These are phyloP conservation scores for Orycteropus afer DNA, from an alignment of 2,113 vertebrate genomes.

Conservation along the genomic window DNA sequence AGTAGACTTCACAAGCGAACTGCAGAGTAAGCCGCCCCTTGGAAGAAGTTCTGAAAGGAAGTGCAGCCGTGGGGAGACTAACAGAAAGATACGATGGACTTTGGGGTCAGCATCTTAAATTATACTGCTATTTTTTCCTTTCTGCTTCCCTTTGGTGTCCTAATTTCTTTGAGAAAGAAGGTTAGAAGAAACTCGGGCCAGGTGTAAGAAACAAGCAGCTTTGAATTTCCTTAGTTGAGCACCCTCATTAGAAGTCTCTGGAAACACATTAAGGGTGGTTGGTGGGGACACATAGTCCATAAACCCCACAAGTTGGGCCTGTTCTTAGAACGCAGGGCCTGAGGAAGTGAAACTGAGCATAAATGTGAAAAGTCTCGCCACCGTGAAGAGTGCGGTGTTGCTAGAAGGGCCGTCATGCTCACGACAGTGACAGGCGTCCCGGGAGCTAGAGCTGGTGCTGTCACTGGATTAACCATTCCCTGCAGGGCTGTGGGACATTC, in stretches of 20 bases:
- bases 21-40: not conserved
- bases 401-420: not conserved
- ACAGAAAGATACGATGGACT: not conserved
- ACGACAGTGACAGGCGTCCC: not conserved
- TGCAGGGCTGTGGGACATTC: not conserved
- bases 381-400: not conserved
- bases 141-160: not conserved
- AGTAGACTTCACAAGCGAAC: not conserved
- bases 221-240: not conserved
- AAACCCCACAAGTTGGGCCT: not conserved
- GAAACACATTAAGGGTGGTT: not conserved
- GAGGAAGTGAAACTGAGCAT: not conserved
- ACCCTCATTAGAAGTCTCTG: not conserved
- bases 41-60: not conserved
- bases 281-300: not conserved
- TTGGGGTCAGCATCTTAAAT: not conserved
- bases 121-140: not conserved
- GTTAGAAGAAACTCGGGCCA: not conserved
- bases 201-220: conserved; percentile 11
- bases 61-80: not conserved
- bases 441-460: not conserved
- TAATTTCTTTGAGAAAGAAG: not conserved
- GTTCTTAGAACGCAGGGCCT: not conserved
- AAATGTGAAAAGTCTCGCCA: not conserved
- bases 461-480: not conserved